Evolutionary conservation across 2,113 vertebrate genomes (phyloP).

Genomic region (Tachuris rubrigastra): DNA sequence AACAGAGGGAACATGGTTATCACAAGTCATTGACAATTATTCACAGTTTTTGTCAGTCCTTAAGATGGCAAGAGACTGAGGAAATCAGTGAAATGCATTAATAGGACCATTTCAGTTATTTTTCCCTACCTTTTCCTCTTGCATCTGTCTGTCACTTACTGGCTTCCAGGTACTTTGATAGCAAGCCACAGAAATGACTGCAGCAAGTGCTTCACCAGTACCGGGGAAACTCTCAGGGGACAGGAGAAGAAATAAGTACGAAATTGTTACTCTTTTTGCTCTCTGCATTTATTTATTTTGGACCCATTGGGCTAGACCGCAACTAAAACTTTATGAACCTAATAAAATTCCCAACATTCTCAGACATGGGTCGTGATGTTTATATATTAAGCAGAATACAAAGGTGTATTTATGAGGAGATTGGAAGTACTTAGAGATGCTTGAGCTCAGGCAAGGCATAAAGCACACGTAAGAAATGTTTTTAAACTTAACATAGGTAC

Average conservation of each 20-base stretch:
- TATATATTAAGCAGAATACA: slow-evolving; percentile 73
- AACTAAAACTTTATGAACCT: slow-evolving; percentile 80
- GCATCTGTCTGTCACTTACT: not conserved
- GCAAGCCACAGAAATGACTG: slow-evolving; percentile 37
- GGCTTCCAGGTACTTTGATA: not conserved
- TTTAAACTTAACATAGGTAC: slow-evolving; percentile 14
- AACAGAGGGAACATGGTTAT: not conserved
- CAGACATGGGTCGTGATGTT: slow-evolving; percentile 77
- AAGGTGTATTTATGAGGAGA: slow-evolving; percentile 75
- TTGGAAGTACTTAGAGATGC: slow-evolving; percentile 56
- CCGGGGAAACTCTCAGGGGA: not conserved
- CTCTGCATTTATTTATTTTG: slow-evolving; percentile 79
- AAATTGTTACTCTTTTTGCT: slow-evolving; percentile 71
- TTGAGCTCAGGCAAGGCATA: not conserved
- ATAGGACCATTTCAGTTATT: not conserved
- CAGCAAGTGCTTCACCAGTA: slow-evolving; percentile 45
- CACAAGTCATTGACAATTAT: not conserved
- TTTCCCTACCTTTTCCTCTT: not conserved
- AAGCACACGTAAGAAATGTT: not conserved
- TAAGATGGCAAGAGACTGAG: not conserved
- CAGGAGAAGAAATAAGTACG: slow-evolving; percentile 36
- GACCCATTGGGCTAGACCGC: slow-evolving; percentile 65
- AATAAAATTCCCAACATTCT: slow-evolving; percentile 85
- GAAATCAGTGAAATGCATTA: not conserved
- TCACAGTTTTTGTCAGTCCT: not conserved